Conservation (phyloP, 2,113 vertebrate genomes). For the Sylvietta virens region DNA sequence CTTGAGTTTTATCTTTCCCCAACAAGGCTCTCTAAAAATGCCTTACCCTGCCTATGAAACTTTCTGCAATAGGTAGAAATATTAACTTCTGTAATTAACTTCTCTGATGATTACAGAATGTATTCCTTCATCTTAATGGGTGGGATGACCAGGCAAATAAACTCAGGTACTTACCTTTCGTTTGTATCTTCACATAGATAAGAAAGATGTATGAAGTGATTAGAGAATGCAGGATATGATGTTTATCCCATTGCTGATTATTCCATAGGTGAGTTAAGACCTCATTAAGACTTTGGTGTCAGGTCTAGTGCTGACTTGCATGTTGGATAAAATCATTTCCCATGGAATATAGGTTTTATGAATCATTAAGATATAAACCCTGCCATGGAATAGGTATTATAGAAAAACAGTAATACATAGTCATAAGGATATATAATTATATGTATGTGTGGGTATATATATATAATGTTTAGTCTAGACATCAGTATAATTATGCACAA, state of each 20-base stretch:
- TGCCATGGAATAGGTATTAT: constrained; percentile 27
- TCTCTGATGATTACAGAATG: constrained; percentile 20
- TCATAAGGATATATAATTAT: constrained; percentile 65
- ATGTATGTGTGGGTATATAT: constrained; percentile 58
- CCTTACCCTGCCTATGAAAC: constrained; percentile 12
- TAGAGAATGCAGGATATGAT: constrained; percentile 27
- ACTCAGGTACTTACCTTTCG: background rate
- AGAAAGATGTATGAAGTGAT: constrained; percentile 45
- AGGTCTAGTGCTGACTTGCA: constrained; percentile 61
- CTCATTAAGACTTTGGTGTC: constrained; percentile 54
- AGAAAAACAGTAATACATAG: constrained; percentile 59
- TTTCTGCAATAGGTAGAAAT: constrained; percentile 22
- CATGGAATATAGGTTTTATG: constrained; percentile 60
- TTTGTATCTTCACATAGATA: constrained; percentile 52
- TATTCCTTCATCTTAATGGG: constrained; percentile 56
- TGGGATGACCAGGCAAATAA: constrained; percentile 53
- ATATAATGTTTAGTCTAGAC: constrained; percentile 66
- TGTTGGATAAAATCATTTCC: constrained; percentile 58
- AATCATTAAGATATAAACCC: constrained; percentile 56
- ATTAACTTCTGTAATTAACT: constrained; percentile 42
- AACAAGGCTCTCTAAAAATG: constrained; percentile 5
- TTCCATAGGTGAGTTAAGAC: constrained; percentile 53
- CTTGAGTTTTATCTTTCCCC: constrained; percentile 47
- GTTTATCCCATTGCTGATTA: constrained; percentile 56
- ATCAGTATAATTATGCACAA: constrained; percentile 63